phyloP scores from a whole-genome alignment of 2,888 invertebrate genomes.

The Sesamia inferens region DNA sequence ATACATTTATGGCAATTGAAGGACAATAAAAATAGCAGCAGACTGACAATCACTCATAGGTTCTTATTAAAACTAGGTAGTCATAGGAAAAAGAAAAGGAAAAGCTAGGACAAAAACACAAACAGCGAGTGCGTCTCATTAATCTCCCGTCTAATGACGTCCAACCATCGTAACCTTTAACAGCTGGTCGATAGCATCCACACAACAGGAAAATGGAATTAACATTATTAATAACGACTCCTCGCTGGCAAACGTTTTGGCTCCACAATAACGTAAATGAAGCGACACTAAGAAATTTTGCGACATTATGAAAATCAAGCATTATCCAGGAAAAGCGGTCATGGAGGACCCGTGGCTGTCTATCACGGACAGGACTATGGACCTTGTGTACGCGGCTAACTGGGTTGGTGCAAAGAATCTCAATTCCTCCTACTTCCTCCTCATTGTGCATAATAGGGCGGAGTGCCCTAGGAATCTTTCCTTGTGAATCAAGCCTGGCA shows the following conservation, averaged over 20 bases:
- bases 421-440: slow-evolving; percentile 75
- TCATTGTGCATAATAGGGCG: neutral
- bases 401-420: slow-evolving; percentile 94
- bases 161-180: slow-evolving; percentile 55
- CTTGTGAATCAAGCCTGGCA: slow-evolving; percentile 25
- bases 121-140: slow-evolving; percentile 53
- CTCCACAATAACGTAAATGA: slow-evolving; percentile 54
- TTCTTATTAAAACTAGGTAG: slow-evolving; percentile 8
- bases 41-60: slow-evolving; percentile 33
- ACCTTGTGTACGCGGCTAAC: slow-evolving; percentile 95
- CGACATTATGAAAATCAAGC: slow-evolving; percentile 94
- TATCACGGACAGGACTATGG: slow-evolving; percentile 92
- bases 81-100: too few relatives aligned
- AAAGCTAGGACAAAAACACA: slow-evolving; percentile 42
- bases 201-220: slow-evolving; percentile 72
- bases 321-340: slow-evolving; percentile 95
- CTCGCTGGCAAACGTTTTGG: slow-evolving; percentile 50
- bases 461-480: neutral
- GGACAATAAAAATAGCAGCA: slow-evolving; percentile 28
- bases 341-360: slow-evolving; percentile 93
- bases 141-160: slow-evolving; percentile 56
- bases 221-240: slow-evolving; percentile 51
- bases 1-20: slow-evolving; percentile 21
- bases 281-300: slow-evolving; percentile 48
- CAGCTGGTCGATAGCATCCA: slow-evolving; percentile 51